Evolutionary conservation across 2,888 invertebrate species (phyloP).

Genomic region (Plebejus melissa): DNA sequence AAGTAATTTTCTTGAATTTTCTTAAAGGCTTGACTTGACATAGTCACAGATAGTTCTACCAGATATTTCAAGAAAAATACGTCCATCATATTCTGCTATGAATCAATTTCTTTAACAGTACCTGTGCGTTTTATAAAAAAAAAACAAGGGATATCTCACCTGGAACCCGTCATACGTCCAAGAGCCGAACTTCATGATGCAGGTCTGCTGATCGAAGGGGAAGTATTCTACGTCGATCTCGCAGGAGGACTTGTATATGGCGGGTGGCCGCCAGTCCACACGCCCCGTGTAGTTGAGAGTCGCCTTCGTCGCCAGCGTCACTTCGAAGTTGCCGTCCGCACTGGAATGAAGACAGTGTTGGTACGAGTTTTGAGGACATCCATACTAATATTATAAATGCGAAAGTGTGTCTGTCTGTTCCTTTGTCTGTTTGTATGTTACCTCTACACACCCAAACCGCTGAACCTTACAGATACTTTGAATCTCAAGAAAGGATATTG

Average conservation of each 20-base stretch:
- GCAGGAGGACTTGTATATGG: constrained; percentile 96
- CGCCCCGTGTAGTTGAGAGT: constrained; percentile 92
- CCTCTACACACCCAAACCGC: too few species aligned
- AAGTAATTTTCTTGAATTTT: too few species aligned
- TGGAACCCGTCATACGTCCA: constrained; percentile 97
- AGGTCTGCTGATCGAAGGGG: constrained; percentile 95
- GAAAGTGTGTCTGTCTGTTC: too few species aligned
- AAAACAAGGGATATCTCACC: constrained; percentile 72
- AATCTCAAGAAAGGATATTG: too few species aligned
- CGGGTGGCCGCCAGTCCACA: constrained; percentile 97
- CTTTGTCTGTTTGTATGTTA: too few species aligned
- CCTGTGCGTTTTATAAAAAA: too few species aligned
- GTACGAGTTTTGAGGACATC: background rate
- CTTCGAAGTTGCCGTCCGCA: constrained; percentile 95
- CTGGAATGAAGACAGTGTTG: constrained; percentile 64
- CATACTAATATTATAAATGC: too few species aligned
- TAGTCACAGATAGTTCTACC: too few species aligned
- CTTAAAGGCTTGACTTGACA: too few species aligned
- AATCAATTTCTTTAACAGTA: background rate
- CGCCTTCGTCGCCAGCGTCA: constrained; percentile 93
- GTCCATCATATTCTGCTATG: too few species aligned
- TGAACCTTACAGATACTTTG: too few species aligned
- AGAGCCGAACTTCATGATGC: constrained; percentile 95
- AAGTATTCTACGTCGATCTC: constrained; percentile 96
- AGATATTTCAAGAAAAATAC: too few species aligned